Conservation (phyloP, 2,113 vertebrate species). For the Carassius carassius region DNA sequence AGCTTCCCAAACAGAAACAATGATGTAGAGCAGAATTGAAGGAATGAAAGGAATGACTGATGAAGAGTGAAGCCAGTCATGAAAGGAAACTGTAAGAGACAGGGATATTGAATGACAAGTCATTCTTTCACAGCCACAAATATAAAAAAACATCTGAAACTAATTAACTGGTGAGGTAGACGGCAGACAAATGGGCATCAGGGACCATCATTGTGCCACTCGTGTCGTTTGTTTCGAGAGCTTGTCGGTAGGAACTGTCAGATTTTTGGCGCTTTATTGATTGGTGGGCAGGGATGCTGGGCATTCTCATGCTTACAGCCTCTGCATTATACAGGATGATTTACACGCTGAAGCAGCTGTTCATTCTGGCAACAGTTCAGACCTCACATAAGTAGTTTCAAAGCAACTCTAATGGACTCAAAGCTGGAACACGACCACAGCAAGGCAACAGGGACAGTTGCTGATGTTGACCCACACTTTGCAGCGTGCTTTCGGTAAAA, state of each 20-base stretch:
- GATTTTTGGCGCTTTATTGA: conserved; percentile 48
- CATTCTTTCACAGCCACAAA: conserved; percentile 55
- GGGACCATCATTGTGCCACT: conserved; percentile 28
- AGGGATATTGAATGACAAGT: conserved; percentile 50
- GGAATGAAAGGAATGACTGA: conserved; percentile 28
- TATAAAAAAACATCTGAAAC: conserved; percentile 41
- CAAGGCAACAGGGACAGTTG: not conserved
- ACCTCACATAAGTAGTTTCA: conserved; percentile 47
- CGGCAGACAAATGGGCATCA: conserved; percentile 1
- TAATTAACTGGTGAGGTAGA: conserved; percentile 38
- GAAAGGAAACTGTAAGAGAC: conserved; percentile 59
- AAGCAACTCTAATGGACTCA: conserved; percentile 46
- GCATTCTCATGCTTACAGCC: conserved; percentile 52
- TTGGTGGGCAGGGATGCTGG: conserved; percentile 48
- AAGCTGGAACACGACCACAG: conserved; percentile 40
- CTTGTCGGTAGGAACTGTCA: conserved; percentile 59
- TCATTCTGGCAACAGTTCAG: conserved; percentile 49
- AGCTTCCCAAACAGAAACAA: not conserved
- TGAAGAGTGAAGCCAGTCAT: conserved; percentile 48
- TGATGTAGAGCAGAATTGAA: conserved; percentile 4
- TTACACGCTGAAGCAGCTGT: conserved; percentile 66
- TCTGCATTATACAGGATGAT: conserved; percentile 53
- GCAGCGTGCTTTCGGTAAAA: not conserved
- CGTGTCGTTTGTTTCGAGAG: conserved; percentile 64
- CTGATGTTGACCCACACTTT: not conserved